Conservation (phyloP, 2,888 invertebrate species). For the Chymomyza fuscimana region DNA sequence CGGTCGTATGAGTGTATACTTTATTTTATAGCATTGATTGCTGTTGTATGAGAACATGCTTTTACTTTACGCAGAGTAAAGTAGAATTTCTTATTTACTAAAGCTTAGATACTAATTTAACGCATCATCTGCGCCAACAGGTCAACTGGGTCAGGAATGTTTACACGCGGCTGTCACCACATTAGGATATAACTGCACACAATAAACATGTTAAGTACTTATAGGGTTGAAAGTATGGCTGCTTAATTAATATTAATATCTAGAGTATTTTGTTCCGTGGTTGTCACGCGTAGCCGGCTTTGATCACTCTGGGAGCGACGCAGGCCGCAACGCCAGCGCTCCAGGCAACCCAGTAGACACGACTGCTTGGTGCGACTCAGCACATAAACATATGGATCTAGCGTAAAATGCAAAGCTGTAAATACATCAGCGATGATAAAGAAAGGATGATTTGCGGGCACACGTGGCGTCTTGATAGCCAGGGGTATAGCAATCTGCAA, state of each 20-base stretch:
- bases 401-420: conserved; percentile 89
- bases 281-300: conserved; percentile 77
- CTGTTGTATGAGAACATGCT: neutral
- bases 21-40: neutral
- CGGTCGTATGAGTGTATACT: neutral
- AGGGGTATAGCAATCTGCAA: conserved; percentile 84
- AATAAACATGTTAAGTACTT: conserved; percentile 34
- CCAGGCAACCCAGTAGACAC: conserved; percentile 74
- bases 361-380: conserved; percentile 83
- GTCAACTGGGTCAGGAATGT: neutral
- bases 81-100: neutral
- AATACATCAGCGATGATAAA: conserved; percentile 86
- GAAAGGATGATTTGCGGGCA: conserved; percentile 70
- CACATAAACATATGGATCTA: conserved; percentile 92
- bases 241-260: conserved; percentile 74
- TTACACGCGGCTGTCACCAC: neutral
- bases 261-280: conserved; percentile 75
- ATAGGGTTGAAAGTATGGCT: conserved; percentile 13
- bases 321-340: conserved; percentile 76
- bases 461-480: conserved; percentile 77
- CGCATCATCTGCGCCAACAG: neutral
- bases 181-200: neutral
- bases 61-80: neutral
- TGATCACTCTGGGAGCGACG: conserved; percentile 77
- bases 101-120: neutral